Base-by-base conservation (phyloP, 2,113 vertebrate species). In the Tyrannus savana region DNA sequence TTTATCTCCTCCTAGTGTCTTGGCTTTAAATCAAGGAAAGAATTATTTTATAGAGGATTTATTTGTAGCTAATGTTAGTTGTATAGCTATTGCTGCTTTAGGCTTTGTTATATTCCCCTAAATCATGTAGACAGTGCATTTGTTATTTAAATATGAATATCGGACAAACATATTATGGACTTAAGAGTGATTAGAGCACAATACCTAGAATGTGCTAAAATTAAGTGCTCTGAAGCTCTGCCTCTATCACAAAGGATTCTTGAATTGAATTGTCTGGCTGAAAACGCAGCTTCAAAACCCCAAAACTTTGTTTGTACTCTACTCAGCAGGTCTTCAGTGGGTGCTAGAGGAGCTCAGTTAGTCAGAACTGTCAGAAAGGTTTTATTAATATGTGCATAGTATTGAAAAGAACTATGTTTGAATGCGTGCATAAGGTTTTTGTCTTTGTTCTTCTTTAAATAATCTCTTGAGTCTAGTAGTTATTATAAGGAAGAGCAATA, bases 121-220 rank as follows among this genome's bases (percentile, higher is more conserved):
- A 91, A 84, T 94, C 80, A n/a, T 37, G 47, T 44, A 84, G 86
- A 25, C n/a, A 81, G 56, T 27, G 63, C 8, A 9, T 59, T 55
- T 46, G 52, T 92, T 94, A 84, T 78, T 90, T 91, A 87, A 94
- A 92, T 89, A 66, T 56, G 81, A 92, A 23, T 79, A 62, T 89
- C 77, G 87, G 53, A 91, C 77, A 95, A 93, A 60, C 22, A 10
- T 81, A 46, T 82, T 84, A 72, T 35, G 42, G 58, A 41, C 58
- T 25, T 59, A 78, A 41, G 66, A 80, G 58, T 80, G 55, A 92
- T 90, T 74, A 55, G 41, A 75, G 15, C n/a, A 33, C n/a, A 3
- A 87, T 87, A 53, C 23, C 66, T 78, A 14, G 35, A 72, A 87
- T 71, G 19, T 52, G 50, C 50, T 52, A 52, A 52, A 90, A 16